These are phyloP conservation scores for Cylindroiulus punctatus DNA, from an alignment of 2,888 invertebrate species.

Conservation along the genomic window DNA sequence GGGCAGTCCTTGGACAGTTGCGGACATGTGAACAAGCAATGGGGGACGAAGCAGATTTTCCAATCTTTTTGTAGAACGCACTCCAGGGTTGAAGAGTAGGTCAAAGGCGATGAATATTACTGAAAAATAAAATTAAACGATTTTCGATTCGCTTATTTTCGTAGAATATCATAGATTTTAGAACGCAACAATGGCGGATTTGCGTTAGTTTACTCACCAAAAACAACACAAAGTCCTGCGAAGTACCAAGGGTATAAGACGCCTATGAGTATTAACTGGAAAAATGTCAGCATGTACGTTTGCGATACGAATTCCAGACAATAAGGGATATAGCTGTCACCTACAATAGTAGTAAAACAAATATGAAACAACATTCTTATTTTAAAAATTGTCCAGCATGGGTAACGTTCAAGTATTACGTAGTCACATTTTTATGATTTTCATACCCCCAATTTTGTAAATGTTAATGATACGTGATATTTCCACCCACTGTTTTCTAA, in stretches of 20 bases:
- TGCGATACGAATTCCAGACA: slow-evolving; percentile 69
- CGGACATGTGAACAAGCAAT: slow-evolving; percentile 68
- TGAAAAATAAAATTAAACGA: background rate
- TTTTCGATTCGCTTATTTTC: background rate
- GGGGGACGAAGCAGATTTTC: slow-evolving; percentile 70
- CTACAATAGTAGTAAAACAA: slow-evolving; percentile 60
- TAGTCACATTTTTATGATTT: no score
- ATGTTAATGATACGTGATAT: no score
- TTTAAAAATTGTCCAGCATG: slow-evolving; percentile 1
- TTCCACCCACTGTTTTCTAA: no score
- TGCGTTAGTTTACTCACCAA: slow-evolving; percentile 46
- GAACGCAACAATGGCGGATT: background rate
- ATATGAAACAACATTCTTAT: background rate
- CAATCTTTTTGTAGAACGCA: slow-evolving; percentile 66
- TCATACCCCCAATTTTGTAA: no score
- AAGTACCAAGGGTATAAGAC: slow-evolving; percentile 66
- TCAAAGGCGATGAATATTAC: slow-evolving; percentile 52
- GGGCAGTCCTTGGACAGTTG: slow-evolving; percentile 68
- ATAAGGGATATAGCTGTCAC: slow-evolving; percentile 69
- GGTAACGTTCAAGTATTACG: no score
- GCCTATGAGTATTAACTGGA: slow-evolving; percentile 86
- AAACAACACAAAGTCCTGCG: slow-evolving; percentile 51
- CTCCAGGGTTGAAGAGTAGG: slow-evolving; percentile 61
- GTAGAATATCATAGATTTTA: background rate
- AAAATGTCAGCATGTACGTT: slow-evolving; percentile 75